phyloP scores from a whole-genome alignment of 2,888 invertebrate species.

The Congeria kusceri region DNA sequence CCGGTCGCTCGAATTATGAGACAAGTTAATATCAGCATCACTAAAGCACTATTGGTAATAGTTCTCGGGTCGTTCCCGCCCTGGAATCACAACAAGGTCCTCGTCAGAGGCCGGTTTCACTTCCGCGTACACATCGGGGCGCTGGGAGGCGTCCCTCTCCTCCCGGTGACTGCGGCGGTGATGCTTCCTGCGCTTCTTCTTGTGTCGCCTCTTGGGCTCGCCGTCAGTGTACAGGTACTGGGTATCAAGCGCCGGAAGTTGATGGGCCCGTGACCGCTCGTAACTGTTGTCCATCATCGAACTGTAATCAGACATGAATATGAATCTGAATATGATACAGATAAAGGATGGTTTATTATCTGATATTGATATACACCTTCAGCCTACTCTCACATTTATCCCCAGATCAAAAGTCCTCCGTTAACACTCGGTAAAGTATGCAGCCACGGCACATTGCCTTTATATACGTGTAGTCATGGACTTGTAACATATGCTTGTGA shows the following conservation, averaged over 20 bases:
- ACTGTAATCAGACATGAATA: slow-evolving; percentile 28
- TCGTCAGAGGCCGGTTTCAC: slow-evolving; percentile 38
- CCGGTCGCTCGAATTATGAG: too few species aligned
- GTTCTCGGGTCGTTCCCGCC: slow-evolving; percentile 11
- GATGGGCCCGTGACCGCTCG: slow-evolving; percentile 48
- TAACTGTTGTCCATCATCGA: slow-evolving; percentile 56
- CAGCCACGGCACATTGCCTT: too few species aligned
- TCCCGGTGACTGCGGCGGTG: slow-evolving; percentile 11
- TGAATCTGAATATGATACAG: neutral
- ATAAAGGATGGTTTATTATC: neutral
- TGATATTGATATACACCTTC: neutral
- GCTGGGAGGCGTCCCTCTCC: slow-evolving; percentile 14
- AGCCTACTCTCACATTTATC: too few species aligned
- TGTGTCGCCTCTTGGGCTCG: slow-evolving; percentile 34
- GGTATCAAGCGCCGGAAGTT: slow-evolving; percentile 61
- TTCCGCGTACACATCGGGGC: slow-evolving; percentile 38
- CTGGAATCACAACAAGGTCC: slow-evolving; percentile 58
- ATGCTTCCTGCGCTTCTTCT: slow-evolving; percentile 40
- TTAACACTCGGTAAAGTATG: too few species aligned
- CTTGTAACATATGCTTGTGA: too few species aligned
- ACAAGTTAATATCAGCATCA: too few species aligned
- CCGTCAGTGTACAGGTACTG: slow-evolving; percentile 58
- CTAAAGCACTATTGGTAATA: too few species aligned
- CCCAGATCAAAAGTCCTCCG: too few species aligned
- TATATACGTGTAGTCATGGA: too few species aligned